Conservation (phyloP, 2,797 vertebrate genomes). For the Anguilla anguilla region DNA sequence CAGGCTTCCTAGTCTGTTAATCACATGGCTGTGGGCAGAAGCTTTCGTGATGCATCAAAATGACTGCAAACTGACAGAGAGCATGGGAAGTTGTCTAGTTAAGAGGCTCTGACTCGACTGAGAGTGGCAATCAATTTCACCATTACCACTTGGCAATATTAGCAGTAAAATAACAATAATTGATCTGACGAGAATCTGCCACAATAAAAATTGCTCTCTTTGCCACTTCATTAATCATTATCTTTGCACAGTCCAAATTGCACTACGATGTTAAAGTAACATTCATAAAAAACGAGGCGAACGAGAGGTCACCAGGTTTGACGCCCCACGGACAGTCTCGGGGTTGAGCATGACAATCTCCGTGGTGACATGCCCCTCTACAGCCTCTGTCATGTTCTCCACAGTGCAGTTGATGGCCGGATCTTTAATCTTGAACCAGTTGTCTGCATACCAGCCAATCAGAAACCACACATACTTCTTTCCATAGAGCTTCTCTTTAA, state of each 20-base stretch:
- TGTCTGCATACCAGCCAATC: conserved; percentile 96
- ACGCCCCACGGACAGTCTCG: conserved; percentile 89
- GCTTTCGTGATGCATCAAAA: conserved; percentile 7
- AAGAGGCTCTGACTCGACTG: background rate
- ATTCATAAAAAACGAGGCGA: background rate
- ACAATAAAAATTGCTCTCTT: background rate
- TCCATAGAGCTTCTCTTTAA: conserved; percentile 93
- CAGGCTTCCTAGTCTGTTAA: background rate
- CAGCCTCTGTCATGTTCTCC: conserved; percentile 93
- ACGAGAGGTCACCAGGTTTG: conserved; percentile 84
- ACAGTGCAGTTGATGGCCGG: conserved; percentile 93
- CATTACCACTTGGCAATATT: background rate
- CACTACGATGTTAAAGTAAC: background rate
- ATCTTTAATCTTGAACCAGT: conserved; percentile 95
- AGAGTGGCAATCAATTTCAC: conserved; percentile 8
- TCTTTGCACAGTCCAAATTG: background rate
- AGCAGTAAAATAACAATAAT: conserved; percentile 2
- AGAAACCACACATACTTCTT: conserved; percentile 97
- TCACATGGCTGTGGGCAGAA: background rate
- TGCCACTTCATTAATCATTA: background rate
- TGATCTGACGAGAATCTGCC: background rate
- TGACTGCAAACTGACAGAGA: conserved; percentile 6
- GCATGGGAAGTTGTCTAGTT: background rate
- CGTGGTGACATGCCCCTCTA: conserved; percentile 93
- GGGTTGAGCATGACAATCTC: conserved; percentile 98